phyloP scores from a whole-genome alignment of 64 coral and sea anemone species.

The Trachythela sp. region DNA sequence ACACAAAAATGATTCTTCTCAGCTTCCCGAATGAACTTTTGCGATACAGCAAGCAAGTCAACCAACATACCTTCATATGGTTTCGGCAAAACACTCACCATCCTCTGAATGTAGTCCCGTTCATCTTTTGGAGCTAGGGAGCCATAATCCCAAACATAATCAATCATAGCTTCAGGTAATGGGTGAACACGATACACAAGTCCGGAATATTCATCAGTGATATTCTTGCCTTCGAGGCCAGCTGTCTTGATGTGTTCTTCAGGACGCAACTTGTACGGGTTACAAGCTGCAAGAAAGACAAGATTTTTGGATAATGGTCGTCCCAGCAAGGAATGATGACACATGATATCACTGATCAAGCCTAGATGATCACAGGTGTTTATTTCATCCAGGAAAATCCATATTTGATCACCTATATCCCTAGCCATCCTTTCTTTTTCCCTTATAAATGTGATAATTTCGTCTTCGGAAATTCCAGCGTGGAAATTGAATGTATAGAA shows the following conservation, averaged over 20 bases:
- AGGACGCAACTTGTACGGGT: constrained; percentile 74
- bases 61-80: constrained; percentile 37
- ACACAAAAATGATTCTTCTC: constrained; percentile 78
- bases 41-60: constrained; percentile 54
- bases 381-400: constrained; percentile 91
- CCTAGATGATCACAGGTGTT: constrained; percentile 81
- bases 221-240: constrained; percentile 63
- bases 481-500: constrained; percentile 78
- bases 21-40: constrained; percentile 54
- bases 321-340: constrained; percentile 57
- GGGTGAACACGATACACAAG: constrained; percentile 91
- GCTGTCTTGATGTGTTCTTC: constrained; percentile 66
- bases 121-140: constrained; percentile 62
- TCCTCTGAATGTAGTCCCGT: constrained; percentile 71
- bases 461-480: constrained; percentile 63
- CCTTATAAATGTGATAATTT: constrained; percentile 49
- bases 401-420: constrained; percentile 7
- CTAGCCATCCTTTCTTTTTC: constrained; percentile 41
- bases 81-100: constrained; percentile 61
- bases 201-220: constrained; percentile 67
- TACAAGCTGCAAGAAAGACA: constrained; percentile 81
- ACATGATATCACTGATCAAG: constrained; percentile 62
- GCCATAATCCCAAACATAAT: constrained; percentile 97
- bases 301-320: constrained; percentile 63
- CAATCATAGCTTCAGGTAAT: constrained; percentile 92